phyloP scores from a whole-genome alignment of 1,140 invertebrate genomes.

The fruit fly (Drosophila melanogaster) region DNA sequence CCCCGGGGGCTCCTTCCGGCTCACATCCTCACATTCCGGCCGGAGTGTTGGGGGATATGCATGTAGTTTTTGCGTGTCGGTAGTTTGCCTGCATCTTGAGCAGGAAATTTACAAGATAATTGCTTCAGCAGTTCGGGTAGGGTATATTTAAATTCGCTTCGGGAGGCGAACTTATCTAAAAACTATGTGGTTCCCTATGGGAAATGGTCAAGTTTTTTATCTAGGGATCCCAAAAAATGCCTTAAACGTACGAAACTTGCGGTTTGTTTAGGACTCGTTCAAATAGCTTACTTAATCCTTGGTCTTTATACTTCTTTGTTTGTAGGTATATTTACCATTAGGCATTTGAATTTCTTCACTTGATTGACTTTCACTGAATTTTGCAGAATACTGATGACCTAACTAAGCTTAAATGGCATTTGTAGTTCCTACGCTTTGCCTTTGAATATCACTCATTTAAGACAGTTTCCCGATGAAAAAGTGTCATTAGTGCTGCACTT shows the following conservation, averaged over 20 bases:
- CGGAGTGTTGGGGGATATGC: conserved; percentile 14
- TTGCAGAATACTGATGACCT: not conserved
- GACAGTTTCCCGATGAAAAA: conserved; percentile 27
- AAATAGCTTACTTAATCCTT: no score
- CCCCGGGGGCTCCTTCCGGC: conserved; percentile 33
- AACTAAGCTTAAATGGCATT: not conserved
- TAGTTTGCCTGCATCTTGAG: conserved; percentile 22
- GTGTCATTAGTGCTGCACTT: conserved; percentile 32
- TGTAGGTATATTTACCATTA: no score
- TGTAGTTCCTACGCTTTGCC: not conserved
- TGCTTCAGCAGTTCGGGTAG: conserved; percentile 12
- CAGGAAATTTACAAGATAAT: conserved; percentile 49
- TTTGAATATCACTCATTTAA: conserved; percentile 12
- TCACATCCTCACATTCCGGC: conserved; percentile 16
- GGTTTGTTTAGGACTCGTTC: no score
- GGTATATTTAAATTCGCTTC: conserved; percentile 17
- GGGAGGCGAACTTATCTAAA: conserved; percentile 18
- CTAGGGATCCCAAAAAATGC: not conserved
- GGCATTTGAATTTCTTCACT: not conserved
- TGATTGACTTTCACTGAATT: not conserved
- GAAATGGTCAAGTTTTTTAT: conserved; percentile 3
- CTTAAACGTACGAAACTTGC: no score
- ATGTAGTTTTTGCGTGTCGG: conserved; percentile 21
- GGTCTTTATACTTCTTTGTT: no score
- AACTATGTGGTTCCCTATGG: conserved; percentile 1